Evolutionary conservation across 2,888 invertebrate species (phyloP), one percentile per base, ranked within the genome.

Genomic region (Cephus runcator): DNA sequence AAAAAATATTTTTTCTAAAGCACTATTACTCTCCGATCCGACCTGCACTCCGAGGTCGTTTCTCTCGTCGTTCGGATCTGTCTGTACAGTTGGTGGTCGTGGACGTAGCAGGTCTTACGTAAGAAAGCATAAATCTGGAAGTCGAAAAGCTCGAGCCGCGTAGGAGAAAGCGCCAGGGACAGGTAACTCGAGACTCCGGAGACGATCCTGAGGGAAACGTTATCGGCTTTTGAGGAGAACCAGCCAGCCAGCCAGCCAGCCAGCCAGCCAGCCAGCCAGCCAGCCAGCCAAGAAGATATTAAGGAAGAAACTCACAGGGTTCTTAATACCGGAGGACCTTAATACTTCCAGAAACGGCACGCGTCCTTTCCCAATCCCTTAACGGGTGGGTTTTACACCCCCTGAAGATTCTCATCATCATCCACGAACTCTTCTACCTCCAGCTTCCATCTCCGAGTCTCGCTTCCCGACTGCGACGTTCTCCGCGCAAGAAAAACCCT

Each of bases 321-420:
- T 71, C 71, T 71, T 71, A 71, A 34, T 71, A 71, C 71, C 34
- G 31, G 1, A 33, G 71, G 71, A 71, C 34, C 71, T 71, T 71
- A 71, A 71, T 71, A 31, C 71, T 71, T 71, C 31, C 12, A 33
- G 56, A 23, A 56, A 56, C 23, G 56, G 56, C 23, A 56, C 56
- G 56, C 56, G 56, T 56, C 56, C 23, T 56, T 56, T 56, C 23
- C 56, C 56, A 9, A 56, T 56, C 56, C 56, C 56, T 56, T 23
- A 56, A 56, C 56, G 40, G 40, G 40, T 23, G 23, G 40, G 9
- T 56, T 56, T 56, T 56, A 56, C 23, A 9, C 56, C 23, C 23
- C 6, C 56, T 56, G 2, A 56, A 56, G 23, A 56, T 56, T 23
- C 56, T 56, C 56, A 56, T 56, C 56, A 56, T 56, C 56, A 23